phyloP scores from a whole-genome alignment of 2,888 invertebrate genomes.

The Orgyia antiqua region DNA sequence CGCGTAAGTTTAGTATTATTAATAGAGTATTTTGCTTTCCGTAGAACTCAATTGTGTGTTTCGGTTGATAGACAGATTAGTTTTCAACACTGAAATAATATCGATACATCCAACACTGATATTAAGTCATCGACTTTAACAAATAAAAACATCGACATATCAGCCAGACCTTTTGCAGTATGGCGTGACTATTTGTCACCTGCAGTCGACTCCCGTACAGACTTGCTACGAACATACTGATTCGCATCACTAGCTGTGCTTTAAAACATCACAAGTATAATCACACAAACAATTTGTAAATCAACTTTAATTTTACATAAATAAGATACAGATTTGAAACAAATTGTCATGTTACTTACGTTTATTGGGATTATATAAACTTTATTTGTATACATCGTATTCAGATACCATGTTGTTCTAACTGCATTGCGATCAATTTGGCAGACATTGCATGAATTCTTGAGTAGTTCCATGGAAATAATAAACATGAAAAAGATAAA shows the following conservation, averaged over 20 bases:
- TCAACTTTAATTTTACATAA: slow-evolving; percentile 12
- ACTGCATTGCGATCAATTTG: slow-evolving; percentile 65
- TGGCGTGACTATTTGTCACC: slow-evolving; percentile 76
- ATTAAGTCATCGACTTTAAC: slow-evolving; percentile 67
- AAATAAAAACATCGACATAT: slow-evolving; percentile 72
- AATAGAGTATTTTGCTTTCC: too few relatives aligned
- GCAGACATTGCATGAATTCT: slow-evolving; percentile 57
- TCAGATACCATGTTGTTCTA: slow-evolving; percentile 61
- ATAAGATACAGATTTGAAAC: slow-evolving; percentile 23
- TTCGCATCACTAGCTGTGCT: slow-evolving; percentile 52
- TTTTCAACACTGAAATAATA: too few relatives aligned
- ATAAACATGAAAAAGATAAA: slow-evolving; percentile 21
- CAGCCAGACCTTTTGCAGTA: slow-evolving; percentile 61
- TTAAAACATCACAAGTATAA: slow-evolving; percentile 29
- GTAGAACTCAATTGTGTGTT: too few relatives aligned
- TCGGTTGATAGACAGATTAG: too few relatives aligned
- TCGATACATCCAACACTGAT: slow-evolving; percentile 56
- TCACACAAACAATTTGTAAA: slow-evolving; percentile 7
- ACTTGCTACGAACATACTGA: slow-evolving; percentile 65
- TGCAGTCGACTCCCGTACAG: slow-evolving; percentile 72
- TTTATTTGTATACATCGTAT: slow-evolving; percentile 61
- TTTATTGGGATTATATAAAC: slow-evolving; percentile 13
- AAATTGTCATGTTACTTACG: slow-evolving; percentile 12
- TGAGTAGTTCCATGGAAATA: slow-evolving; percentile 36
- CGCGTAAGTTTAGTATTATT: too few relatives aligned